Evolutionary conservation across 1,140 invertebrate species (phyloP).

Genomic region (Drosophila sechellia): DNA sequence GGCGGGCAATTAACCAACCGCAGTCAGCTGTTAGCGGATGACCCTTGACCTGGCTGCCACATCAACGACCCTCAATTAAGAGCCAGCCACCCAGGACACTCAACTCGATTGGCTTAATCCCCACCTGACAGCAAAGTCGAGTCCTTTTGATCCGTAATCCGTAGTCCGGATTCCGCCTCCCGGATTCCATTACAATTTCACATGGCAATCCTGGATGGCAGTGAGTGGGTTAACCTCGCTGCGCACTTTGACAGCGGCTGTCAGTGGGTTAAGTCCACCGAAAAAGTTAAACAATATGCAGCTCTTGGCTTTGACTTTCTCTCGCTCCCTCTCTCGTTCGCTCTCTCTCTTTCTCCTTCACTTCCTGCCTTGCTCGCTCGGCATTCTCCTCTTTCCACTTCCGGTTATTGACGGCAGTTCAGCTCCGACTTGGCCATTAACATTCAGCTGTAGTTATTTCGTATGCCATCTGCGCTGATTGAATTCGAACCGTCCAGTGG

Average conservation of each 20-base stretch:
- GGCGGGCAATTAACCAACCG: constrained; percentile 28
- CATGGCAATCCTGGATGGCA: constrained; percentile 21
- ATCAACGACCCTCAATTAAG: constrained; percentile 22
- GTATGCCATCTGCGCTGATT: constrained; percentile 33
- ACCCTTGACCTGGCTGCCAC: constrained; percentile 24
- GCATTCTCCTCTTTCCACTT: neutral
- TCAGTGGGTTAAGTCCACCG: constrained; percentile 28
- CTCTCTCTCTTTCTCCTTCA: neutral
- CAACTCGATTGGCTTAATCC: constrained; percentile 50
- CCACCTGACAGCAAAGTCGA: constrained; percentile 15
- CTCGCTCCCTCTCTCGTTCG: neutral
- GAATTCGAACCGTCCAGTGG: constrained; percentile 6
- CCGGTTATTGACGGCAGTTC: constrained; percentile 13
- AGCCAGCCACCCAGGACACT: constrained; percentile 17
- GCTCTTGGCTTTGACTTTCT: neutral
- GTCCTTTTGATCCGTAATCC: constrained; percentile 36
- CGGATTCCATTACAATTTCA: constrained; percentile 70
- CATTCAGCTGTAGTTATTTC: constrained; percentile 13
- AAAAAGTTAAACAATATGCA: constrained; percentile 30
- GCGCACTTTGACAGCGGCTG: constrained; percentile 51
- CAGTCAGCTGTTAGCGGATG: constrained; percentile 10
- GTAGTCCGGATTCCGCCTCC: constrained; percentile 25
- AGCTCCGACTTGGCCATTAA: constrained; percentile 16
- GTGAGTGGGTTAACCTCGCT: constrained; percentile 6
- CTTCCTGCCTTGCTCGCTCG: neutral